phyloP scores from a whole-genome alignment of 1,140 invertebrate genomes.

The Diuraphis noxia region DNA sequence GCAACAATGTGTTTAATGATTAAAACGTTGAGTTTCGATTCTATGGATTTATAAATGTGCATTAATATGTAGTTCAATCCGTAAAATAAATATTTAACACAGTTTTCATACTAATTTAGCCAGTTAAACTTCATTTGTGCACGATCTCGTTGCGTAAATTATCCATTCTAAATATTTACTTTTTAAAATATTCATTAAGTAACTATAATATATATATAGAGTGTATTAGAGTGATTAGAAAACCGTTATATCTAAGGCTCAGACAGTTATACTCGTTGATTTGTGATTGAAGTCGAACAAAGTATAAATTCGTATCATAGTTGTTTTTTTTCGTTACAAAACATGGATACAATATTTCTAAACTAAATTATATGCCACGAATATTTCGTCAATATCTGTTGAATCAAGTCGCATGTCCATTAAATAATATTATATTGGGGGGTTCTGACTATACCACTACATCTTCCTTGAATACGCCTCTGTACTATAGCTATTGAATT shows the following conservation, averaged over 20 bases:
- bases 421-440: too few relatives aligned
- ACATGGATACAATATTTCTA: neutral
- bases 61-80: neutral
- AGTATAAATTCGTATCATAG: neutral
- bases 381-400: slow-evolving; percentile 26
- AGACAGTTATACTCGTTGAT: neutral
- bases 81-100: neutral
- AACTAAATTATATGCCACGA: neutral
- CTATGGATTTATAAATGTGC: neutral
- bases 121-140: neutral
- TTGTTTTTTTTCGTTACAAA: neutral
- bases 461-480: neutral
- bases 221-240: neutral
- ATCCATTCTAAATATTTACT: neutral
- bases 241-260: neutral
- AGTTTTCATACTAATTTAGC: neutral
- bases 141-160: neutral
- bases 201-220: neutral
- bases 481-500: neutral
- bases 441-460: neutral
- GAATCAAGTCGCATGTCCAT: neutral
- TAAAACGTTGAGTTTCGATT: neutral
- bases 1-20: neutral
- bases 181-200: neutral
- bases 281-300: neutral